Percentiles rank a stretch among this genome's conserved stretches.
These are phyloP conservation scores for Coelinius sp. DNA, from an alignment of 2,888 invertebrate genomes.

Conservation along the genomic window DNA sequence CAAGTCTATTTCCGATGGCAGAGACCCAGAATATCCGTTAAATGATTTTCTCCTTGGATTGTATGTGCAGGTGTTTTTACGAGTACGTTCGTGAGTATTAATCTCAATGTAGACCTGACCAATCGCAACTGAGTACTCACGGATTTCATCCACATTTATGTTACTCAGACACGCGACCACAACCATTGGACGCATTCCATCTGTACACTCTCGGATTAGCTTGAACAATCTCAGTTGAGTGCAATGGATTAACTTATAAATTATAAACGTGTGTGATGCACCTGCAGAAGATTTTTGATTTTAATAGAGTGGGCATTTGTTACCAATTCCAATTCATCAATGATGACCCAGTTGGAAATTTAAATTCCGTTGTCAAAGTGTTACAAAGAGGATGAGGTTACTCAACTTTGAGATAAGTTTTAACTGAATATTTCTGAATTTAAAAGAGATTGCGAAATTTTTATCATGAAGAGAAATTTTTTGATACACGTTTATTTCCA, in stretches of 20 bases:
- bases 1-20: conserved; percentile 16
- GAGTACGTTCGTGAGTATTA: not conserved
- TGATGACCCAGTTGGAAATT: not conserved
- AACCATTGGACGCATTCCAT: not conserved
- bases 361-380: not conserved
- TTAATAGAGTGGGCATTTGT: not conserved
- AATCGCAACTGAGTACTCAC: not conserved
- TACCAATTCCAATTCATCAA: not conserved
- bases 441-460: too few species aligned
- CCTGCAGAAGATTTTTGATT: not conserved
- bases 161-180: not conserved
- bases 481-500: too few species aligned
- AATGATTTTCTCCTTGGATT: conserved; percentile 4
- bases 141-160: not conserved
- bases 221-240: not conserved
- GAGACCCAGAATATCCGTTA: not conserved
- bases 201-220: not conserved
- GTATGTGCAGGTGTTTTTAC: not conserved
- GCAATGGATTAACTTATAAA: not conserved
- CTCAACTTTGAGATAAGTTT: too few species aligned
- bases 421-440: too few species aligned
- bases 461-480: too few species aligned
- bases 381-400: too few species aligned
- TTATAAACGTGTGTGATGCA: not conserved
- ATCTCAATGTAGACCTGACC: not conserved